Evolutionary conservation across 2,113 vertebrate genomes (phyloP), one percentile per base, ranked within the genome.

Genomic region (Vicugna pacos): DNA sequence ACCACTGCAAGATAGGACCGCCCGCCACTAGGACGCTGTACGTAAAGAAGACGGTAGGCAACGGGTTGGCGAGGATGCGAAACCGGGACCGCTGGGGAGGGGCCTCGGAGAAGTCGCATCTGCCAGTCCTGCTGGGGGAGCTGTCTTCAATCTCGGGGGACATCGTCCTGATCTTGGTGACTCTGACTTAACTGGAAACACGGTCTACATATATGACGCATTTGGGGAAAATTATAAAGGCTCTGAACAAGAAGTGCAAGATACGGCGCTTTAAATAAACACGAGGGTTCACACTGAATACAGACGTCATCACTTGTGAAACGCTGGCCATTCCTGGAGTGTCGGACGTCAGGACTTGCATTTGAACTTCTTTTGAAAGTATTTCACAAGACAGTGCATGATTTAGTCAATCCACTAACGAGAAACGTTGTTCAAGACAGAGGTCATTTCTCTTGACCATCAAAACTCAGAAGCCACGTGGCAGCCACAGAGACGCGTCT

Each of bases 141-240:
- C 22, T 8, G 26, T 5, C 22, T 5, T 13, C 13, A 1, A 0
- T 14, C 22, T 32, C 17, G 0, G 17, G 15, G 26, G 38, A 14
- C 64, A 12, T 0, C 3, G 15, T 8, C 67, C 20, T 1, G 15
- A 24, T 9, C 50, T 12, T 3, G 1, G 28, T 0, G 35, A 8
- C 20, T 50, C 42, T 22, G 52, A 50, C 4, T 26, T 19, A 35
- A 24, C 6, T 2, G 11, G 65, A 50, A 67, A 48, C 19, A 9
- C 6, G 2, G 0, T 14, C 13, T 3, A 30, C 15, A 73, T 3
- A 2, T 1, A 9, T 0, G 70, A 15, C 22, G 13, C 1, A 1
- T 32, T 22, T 14, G 70, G 28, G 64, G 46, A 5, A 10, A 19
- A 30, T 38, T 14, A 5, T 0, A 7, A 26, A 35, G 42, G 1